Percentiles rank a stretch among this genome's conserved stretches.
These are phyloP conservation scores for Calypte anna DNA, from an alignment of 2,113 vertebrate species.

Conservation along the genomic window DNA sequence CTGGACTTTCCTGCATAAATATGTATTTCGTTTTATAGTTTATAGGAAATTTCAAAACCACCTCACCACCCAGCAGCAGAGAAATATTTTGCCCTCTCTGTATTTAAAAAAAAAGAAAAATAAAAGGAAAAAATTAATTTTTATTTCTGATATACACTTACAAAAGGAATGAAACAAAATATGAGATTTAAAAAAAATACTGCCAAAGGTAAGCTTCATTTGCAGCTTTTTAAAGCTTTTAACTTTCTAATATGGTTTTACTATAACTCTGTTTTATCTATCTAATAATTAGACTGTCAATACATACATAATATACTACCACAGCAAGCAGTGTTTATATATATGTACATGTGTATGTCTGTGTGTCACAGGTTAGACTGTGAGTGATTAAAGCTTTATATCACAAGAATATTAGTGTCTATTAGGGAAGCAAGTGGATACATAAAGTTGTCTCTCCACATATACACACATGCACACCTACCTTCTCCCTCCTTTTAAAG, in stretches of 20 bases:
- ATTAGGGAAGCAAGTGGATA: not conserved
- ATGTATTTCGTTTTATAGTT: not conserved
- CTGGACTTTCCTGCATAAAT: not conserved
- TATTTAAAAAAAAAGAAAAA: not conserved
- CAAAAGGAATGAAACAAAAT: not conserved
- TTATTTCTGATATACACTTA: not conserved
- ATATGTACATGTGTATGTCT: not conserved
- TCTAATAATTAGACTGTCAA: slow-evolving; percentile 77
- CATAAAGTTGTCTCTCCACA: not conserved
- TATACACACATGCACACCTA: not conserved
- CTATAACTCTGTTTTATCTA: slow-evolving; percentile 71
- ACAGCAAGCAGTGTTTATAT: slow-evolving; percentile 52
- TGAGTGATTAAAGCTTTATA: slow-evolving; percentile 59
- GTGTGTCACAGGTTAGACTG: slow-evolving; percentile 22
- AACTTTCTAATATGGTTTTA: slow-evolving; percentile 74
- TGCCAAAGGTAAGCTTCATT: slow-evolving; percentile 59
- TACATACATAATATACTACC: slow-evolving; percentile 64
- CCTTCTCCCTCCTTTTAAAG: not conserved
- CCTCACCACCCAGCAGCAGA: not conserved
- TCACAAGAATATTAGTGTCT: slow-evolving; percentile 22
- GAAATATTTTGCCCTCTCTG: not conserved
- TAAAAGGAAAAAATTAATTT: not conserved
- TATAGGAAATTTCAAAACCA: not conserved
- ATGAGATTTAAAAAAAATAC: not conserved
- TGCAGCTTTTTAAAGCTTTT: slow-evolving; percentile 66